Percentiles rank a stretch among this genome's conserved stretches.
Conservation (phyloP, 2,797 vertebrate genomes). For the Tenualosa thibaudeaui region DNA sequence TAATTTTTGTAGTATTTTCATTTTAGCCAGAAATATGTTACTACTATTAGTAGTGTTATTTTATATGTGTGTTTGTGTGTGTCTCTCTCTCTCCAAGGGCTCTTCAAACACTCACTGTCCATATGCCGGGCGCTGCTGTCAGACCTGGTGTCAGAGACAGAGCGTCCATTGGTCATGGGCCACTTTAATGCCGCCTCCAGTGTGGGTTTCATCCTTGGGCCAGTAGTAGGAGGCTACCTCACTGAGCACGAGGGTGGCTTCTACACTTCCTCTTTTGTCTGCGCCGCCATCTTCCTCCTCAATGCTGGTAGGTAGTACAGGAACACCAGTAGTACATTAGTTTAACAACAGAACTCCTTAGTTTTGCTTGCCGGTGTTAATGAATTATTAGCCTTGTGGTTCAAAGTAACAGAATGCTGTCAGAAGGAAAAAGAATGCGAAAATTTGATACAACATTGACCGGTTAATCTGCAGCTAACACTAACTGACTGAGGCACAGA, state of each 20-base stretch:
- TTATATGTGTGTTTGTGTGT: background rate
- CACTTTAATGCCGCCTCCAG: slow-evolving; percentile 90
- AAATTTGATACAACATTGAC: too few species aligned
- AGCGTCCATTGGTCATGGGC: slow-evolving; percentile 90
- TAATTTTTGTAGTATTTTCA: too few species aligned
- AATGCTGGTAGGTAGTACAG: slow-evolving; percentile 81
- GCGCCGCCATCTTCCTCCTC: slow-evolving; percentile 86
- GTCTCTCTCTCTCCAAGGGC: slow-evolving; percentile 70
- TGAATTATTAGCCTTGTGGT: too few species aligned
- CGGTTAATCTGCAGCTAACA: too few species aligned
- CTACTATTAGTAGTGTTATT: background rate
- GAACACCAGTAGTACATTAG: too few species aligned
- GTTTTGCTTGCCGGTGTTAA: too few species aligned
- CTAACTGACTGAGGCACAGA: too few species aligned
- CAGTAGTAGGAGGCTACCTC: slow-evolving; percentile 90
- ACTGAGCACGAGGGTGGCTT: slow-evolving; percentile 89
- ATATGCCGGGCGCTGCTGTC: slow-evolving; percentile 94
- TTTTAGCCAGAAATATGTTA: background rate
- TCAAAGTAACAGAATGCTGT: too few species aligned
- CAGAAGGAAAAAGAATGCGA: too few species aligned
- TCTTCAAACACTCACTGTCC: slow-evolving; percentile 96
- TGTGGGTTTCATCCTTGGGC: slow-evolving; percentile 94
- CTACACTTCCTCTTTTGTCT: slow-evolving; percentile 84
- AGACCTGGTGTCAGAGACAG: slow-evolving; percentile 86
- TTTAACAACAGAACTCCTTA: too few species aligned